Evolutionary conservation across 2,113 vertebrate genomes (phyloP).

Genomic region (Catharus fuscescens): DNA sequence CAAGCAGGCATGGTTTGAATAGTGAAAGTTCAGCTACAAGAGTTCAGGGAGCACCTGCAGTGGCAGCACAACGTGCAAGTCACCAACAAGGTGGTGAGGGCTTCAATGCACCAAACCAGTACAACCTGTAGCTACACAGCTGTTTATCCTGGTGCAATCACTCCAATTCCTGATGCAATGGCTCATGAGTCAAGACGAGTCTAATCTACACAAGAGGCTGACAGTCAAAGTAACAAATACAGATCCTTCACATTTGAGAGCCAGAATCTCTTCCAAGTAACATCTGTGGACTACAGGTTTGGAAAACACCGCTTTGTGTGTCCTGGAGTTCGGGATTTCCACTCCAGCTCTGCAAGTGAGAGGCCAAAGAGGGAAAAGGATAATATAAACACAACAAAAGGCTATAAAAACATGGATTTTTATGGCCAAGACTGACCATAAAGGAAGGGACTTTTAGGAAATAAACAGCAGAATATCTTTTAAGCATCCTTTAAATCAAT

Average conservation of each 20-base stretch:
- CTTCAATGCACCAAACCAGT: not conserved
- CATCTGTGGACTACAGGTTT: not conserved
- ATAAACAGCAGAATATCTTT: not conserved
- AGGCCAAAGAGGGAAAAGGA: not conserved
- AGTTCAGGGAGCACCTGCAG: not conserved
- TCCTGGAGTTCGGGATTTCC: not conserved
- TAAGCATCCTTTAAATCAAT: not conserved
- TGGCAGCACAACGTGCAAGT: not conserved
- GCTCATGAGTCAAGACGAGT: not conserved
- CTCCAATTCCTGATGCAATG: not conserved
- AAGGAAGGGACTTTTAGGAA: conserved; percentile 1
- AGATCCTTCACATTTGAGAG: not conserved
- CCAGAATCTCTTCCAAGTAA: not conserved
- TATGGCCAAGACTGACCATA: not conserved
- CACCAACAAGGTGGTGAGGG: not conserved
- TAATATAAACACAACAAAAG: not conserved
- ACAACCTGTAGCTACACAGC: not conserved
- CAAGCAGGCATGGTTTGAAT: not conserved
- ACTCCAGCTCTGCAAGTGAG: not conserved
- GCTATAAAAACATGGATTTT: not conserved
- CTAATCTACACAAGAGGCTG: not conserved
- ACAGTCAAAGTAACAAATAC: not conserved
- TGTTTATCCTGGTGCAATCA: not conserved
- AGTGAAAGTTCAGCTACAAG: not conserved
- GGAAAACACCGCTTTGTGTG: not conserved